phyloP scores from a whole-genome alignment of 64 coral and sea anemone species.

The Montipora cactus region DNA sequence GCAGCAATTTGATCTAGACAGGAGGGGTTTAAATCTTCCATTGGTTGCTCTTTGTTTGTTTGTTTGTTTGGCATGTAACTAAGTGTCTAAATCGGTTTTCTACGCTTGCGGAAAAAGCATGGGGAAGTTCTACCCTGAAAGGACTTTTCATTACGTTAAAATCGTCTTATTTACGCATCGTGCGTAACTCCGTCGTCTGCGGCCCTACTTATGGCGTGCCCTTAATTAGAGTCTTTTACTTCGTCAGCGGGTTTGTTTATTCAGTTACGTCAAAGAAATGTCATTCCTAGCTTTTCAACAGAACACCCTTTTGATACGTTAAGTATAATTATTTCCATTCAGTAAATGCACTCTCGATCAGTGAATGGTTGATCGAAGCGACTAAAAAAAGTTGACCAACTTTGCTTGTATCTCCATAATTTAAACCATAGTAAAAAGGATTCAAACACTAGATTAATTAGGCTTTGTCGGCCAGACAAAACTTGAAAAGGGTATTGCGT shows the following conservation, averaged over 20 bases:
- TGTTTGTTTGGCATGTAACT: background rate
- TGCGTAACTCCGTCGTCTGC: too few species aligned
- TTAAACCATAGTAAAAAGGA: too few species aligned
- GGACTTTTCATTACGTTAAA: background rate
- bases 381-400: too few species aligned
- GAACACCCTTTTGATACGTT: background rate
- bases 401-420: too few species aligned
- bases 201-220: background rate
- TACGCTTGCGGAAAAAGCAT: conserved; percentile 1
- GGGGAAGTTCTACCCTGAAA: background rate
- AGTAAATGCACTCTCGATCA: too few species aligned
- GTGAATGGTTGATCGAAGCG: too few species aligned
- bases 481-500: background rate
- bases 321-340: too few species aligned
- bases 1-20: too few species aligned
- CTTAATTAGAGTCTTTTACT: too few species aligned
- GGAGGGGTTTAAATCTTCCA: background rate
- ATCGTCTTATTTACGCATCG: too few species aligned
- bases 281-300: background rate
- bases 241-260: background rate
- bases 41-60: background rate
- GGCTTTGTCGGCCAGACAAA: background rate
- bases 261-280: background rate
- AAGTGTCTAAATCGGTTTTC: background rate
- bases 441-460: too few species aligned